phyloP scores from a whole-genome alignment of 2,113 vertebrate genomes.

The Daphoenositta chrysoptera region DNA sequence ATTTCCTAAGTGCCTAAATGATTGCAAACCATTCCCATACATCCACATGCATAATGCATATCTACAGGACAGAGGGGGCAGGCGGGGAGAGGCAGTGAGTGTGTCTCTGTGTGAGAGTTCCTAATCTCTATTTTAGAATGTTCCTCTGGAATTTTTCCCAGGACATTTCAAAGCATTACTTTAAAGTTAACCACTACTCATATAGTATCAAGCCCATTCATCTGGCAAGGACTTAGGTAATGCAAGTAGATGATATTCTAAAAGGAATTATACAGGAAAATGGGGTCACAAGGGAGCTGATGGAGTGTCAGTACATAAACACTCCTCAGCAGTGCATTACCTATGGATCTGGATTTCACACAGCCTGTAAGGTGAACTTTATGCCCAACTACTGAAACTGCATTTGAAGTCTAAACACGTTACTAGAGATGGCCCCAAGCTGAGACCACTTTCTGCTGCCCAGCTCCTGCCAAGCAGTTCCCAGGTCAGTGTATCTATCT shows the following conservation, averaged over 20 bases:
- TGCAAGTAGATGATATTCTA: background rate
- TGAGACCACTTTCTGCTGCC: background rate
- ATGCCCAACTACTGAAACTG: background rate
- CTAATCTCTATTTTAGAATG: slow-evolving; percentile 44
- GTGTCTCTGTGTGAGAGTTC: background rate
- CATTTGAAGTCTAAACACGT: background rate
- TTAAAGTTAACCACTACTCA: slow-evolving; percentile 39
- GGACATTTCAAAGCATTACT: slow-evolving; percentile 45
- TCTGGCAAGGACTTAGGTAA: slow-evolving; percentile 27
- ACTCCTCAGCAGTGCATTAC: slow-evolving; percentile 39
- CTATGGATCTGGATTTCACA: background rate
- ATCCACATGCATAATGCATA: background rate
- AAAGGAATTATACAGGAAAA: slow-evolving; percentile 30
- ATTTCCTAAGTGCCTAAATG: slow-evolving; percentile 35
- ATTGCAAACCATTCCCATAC: slow-evolving; percentile 15
- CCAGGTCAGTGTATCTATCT: background rate
- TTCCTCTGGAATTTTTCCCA: slow-evolving; percentile 55
- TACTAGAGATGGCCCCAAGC: background rate
- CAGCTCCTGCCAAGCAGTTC: background rate
- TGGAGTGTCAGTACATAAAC: slow-evolving; percentile 51
- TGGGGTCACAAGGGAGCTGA: background rate
- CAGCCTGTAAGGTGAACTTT: background rate
- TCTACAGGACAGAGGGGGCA: background rate
- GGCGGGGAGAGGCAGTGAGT: background rate
- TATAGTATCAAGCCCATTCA: background rate